Evolutionary conservation across 2,113 vertebrate species (phyloP).

Genomic region (Lichenostomus cassidix): DNA sequence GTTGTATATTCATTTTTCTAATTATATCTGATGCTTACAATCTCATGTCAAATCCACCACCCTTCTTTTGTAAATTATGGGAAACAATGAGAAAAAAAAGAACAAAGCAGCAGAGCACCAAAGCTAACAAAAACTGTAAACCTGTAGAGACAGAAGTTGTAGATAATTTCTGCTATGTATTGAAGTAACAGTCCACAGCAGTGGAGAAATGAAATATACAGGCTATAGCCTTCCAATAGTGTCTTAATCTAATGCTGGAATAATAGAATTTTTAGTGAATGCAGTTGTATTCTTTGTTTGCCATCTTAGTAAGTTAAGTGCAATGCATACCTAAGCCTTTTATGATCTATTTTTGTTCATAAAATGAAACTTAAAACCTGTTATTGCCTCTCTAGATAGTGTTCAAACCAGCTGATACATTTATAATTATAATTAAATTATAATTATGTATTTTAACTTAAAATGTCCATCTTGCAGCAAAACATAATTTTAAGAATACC

Average conservation of each 20-base stretch:
- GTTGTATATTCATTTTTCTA: neutral
- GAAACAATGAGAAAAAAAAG: neutral
- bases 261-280: neutral
- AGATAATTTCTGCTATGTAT: neutral
- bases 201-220: neutral
- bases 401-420: neutral
- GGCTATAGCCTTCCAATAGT: neutral
- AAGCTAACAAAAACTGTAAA: neutral
- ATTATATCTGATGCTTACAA: neutral
- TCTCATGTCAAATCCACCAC: neutral
- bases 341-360: neutral
- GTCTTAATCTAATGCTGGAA: neutral
- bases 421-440: neutral
- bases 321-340: neutral
- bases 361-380: neutral
- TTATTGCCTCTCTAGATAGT: neutral
- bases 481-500: neutral
- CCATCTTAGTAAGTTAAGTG: neutral
- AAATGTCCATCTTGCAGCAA: neutral
- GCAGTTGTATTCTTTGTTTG: neutral
- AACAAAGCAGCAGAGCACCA: neutral
- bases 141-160: neutral
- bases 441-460: neutral
- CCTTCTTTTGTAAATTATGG: neutral
- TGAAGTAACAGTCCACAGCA: neutral